phyloP scores from a whole-genome alignment of 2,888 invertebrate genomes.

The Timema podura region DNA sequence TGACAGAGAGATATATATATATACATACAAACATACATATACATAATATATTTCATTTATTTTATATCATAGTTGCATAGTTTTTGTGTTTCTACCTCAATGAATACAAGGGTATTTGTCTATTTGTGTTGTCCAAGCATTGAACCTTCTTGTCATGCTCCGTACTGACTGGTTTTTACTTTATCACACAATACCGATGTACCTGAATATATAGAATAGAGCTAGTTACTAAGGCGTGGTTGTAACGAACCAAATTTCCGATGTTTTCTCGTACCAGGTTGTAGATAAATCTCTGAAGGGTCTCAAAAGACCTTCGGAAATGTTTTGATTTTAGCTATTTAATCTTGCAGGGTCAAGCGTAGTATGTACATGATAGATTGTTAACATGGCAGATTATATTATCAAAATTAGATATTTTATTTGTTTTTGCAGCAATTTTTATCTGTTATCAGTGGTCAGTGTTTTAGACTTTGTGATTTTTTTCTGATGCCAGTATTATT shows the following conservation, averaged over 20 bases:
- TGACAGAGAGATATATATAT: no score
- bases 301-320: slow-evolving; percentile 11
- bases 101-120: neutral
- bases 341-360: slow-evolving; percentile 25
- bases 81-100: no score
- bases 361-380: slow-evolving; percentile 20
- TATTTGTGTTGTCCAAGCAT: neutral
- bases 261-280: slow-evolving; percentile 17
- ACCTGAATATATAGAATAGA: slow-evolving; percentile 14
- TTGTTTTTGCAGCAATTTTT: slow-evolving; percentile 26
- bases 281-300: slow-evolving; percentile 10
- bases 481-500: no score
- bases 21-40: no score
- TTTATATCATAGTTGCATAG: no score
- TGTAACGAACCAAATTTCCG: slow-evolving; percentile 14
- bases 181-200: slow-evolving; percentile 13
- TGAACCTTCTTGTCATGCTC: neutral
- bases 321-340: slow-evolving; percentile 6
- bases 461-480: slow-evolving; percentile 25
- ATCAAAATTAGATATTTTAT: slow-evolving; percentile 21
- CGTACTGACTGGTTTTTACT: slow-evolving; percentile 16
- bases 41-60: no score
- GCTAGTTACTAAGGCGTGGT: slow-evolving; percentile 16
- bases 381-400: slow-evolving; percentile 23
- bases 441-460: slow-evolving; percentile 28